Base-by-base conservation (phyloP, 64 coral and sea anemone genomes). In the Actinia tenebrosa region DNA sequence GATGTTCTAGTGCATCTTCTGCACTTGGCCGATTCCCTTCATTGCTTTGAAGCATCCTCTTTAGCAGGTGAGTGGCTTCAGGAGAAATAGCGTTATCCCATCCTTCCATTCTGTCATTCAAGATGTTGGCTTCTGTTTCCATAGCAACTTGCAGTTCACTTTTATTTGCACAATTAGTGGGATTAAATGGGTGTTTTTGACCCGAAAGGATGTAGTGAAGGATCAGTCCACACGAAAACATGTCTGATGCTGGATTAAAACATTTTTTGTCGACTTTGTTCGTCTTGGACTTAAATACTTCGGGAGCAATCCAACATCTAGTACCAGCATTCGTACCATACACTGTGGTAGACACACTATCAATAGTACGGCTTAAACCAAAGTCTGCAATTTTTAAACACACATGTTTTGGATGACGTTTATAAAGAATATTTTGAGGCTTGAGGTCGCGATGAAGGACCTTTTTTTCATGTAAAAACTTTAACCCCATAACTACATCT, bases 291-390 rank as follows among this genome's bases (percentile, higher is more conserved):
- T 44, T 79, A 3, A 79, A 44, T 4, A 94, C 79, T 47, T 94
- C 93, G 20, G 80, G 93, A 44, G 93, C 88, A 88, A 94, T 94
- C 93, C 93, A 94, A 44, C 86, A 79, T 72, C 86, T 84, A 14
- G 93, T 80, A 22, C 89, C 93, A 72, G 81, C 86, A 45, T 84
- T 79, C 3, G 58, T 88, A 60, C 79, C 84, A 14, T 84, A 55
- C 6, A 87, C 92, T 46, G 84, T 88, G 43, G 80, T 68, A 45
- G 72, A 55, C 11, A 9, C 71, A 27, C 27, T 46, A 46, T 79
- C 30, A 6, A 88, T 62, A 18, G 64, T 78, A 60, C 75, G 89
- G 52, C 86, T 91, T n/a, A 94, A 72, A 26, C 93, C 89, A 81
- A 94, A 94, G 63, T 94, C 93, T 16, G 89, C 81, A 47, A 47